phyloP scores from a whole-genome alignment of 2,888 invertebrate genomes.

The Calameuta pallipes region DNA sequence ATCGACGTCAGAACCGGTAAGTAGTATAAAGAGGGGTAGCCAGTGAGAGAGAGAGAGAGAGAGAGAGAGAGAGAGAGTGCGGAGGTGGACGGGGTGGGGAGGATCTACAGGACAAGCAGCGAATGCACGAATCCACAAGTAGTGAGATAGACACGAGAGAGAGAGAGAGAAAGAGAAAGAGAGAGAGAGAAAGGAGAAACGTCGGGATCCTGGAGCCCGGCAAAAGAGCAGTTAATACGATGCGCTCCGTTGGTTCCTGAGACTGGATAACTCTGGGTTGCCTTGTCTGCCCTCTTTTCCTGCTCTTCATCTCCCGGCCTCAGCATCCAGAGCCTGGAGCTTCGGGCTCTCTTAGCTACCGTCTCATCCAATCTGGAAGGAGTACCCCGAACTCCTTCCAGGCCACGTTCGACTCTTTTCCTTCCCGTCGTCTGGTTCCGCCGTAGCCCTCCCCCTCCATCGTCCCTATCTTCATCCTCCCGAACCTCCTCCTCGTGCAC shows the following conservation, averaged over 20 bases:
- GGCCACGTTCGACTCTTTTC: background rate
- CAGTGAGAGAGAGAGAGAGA: background rate
- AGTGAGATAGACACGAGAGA: too few species aligned
- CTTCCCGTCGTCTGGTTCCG: background rate
- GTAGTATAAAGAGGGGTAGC: too few species aligned
- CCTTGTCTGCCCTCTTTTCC: slow-evolving; percentile 1
- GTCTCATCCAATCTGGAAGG: background rate
- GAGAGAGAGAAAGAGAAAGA: too few species aligned
- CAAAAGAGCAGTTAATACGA: slow-evolving; percentile 42
- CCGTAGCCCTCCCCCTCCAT: too few species aligned
- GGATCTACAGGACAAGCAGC: background rate
- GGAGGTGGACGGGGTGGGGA: background rate
- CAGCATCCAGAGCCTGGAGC: background rate
- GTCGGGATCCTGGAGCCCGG: slow-evolving; percentile 12
- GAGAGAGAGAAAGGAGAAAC: background rate
- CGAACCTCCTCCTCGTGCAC: slow-evolving; percentile 9
- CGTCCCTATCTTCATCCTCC: background rate
- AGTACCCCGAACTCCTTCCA: background rate
- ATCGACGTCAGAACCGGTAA: too few species aligned
- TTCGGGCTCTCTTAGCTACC: background rate
- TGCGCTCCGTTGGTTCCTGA: slow-evolving; percentile 36
- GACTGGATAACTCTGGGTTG: slow-evolving; percentile 35
- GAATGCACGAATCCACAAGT: too few species aligned
- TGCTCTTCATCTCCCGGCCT: background rate
- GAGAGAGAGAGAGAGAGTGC: background rate